Evolutionary conservation across 1,140 invertebrate genomes (phyloP), one percentile per base, ranked within the genome.

Genomic region (Zaprionus davidi): DNA sequence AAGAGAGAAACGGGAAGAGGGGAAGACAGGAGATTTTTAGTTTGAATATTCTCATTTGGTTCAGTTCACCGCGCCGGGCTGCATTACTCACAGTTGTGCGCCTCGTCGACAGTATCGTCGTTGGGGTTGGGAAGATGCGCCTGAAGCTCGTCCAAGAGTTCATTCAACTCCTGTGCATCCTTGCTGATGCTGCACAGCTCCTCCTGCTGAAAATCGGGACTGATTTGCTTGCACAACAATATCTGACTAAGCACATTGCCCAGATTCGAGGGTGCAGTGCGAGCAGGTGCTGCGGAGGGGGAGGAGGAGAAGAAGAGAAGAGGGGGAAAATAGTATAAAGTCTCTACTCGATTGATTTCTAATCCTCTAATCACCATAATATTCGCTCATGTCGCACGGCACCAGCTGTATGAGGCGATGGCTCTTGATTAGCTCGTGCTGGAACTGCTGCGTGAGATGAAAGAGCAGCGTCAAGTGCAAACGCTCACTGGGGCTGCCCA

Each of bases 211-310:
- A 98, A 98, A 92, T 98, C 97, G 1, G 97, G 96, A 64, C 96
- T 97, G 79, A 97, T 97, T 90, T 97, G 96, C 93, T 97, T 97
- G 93, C 97, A 97, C 17, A 98, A 93, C 74, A 98, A 93, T 71
- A 98, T 97, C 93, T 97, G 97, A 80, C 97, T 97, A 78, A 98
- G 96, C 36, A 97, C 97, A 90, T 97, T 97, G 63, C 97, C 97
- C 77, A 98, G 95, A 92, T 97, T 97, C 7, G 97, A 97, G 34
- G 97, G 96, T 4, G 97, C 97, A n/a, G 97, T 96, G 78, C 96
- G 95, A 78, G 96, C 97, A 85, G 97, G 97, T 96, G 94, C 74
- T 91, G 26, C 15, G 34, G 9, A 34, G 3, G 17, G 5, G 13
- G 4, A 9, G 13, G 4, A 28, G 51, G 1, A 28, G 26, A 28